Evolutionary conservation across 1,140 invertebrate species (phyloP).

Genomic region (Papilio aristodemus): DNA sequence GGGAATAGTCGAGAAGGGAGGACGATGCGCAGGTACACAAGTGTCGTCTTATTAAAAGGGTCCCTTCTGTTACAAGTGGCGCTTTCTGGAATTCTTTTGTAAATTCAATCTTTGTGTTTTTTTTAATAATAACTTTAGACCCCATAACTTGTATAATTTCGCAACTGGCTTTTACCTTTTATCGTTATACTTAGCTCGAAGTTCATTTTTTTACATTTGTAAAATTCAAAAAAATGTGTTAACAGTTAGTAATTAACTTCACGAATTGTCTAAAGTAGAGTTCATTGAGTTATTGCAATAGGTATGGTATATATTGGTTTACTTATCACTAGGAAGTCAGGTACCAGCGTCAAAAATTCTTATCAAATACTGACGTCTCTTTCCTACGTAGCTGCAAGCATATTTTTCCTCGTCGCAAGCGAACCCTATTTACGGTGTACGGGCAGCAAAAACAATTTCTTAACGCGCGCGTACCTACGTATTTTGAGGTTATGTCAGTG

Average conservation of each 20-base stretch:
- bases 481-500: constrained; percentile 77
- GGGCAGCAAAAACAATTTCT: constrained; percentile 70
- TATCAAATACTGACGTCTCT: constrained; percentile 44
- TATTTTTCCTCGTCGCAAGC: constrained; percentile 53
- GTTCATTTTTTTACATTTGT: background rate
- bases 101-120: constrained; percentile 4
- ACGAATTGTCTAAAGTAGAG: constrained; percentile 6
- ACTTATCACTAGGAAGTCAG: constrained; percentile 27
- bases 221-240: background rate
- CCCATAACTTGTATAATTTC: background rate
- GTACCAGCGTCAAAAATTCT: constrained; percentile 29
- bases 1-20: constrained; percentile 52
- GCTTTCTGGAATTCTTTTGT: constrained; percentile 18
- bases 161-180: background rate
- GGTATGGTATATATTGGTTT: constrained; percentile 21
- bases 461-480: constrained; percentile 62
- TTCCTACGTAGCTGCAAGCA: constrained; percentile 39
- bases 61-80: constrained; percentile 31
- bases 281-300: constrained; percentile 13
- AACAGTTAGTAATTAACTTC: background rate
- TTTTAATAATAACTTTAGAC: constrained; percentile 18
- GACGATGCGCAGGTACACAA: constrained; percentile 64
- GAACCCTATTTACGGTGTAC: constrained; percentile 65
- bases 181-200: background rate
- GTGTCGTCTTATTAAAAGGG: constrained; percentile 24